A percentile compares a stretch with the other conserved stretches of the same genome.
Evolutionary conservation across 2,797 vertebrate species (phyloP).

Genomic region (Mus spretus): DNA sequence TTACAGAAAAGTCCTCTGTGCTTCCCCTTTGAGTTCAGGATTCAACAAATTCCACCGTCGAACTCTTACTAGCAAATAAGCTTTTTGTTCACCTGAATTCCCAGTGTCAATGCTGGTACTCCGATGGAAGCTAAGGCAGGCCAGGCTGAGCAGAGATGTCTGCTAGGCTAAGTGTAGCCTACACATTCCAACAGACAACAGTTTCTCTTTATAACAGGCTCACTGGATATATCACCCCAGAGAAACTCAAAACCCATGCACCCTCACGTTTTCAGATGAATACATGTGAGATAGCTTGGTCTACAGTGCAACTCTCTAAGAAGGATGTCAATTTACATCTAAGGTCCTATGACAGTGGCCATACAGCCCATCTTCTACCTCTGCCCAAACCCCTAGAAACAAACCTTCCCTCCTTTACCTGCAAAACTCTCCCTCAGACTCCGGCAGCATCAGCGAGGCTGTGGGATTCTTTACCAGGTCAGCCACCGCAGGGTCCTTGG

Average conservation of each 20-base stretch:
- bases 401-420: constrained; percentile 87
- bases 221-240: neutral
- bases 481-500: constrained; percentile 91
- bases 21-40: neutral
- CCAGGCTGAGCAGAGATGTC: neutral
- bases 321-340: neutral
- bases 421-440: constrained; percentile 93
- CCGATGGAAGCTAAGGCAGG: neutral
- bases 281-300: neutral
- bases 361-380: fast-evolving
- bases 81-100: neutral
- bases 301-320: neutral
- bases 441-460: constrained; percentile 93
- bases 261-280: constrained; percentile 26
- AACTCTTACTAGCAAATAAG: neutral
- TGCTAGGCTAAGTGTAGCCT: neutral
- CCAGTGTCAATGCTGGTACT: neutral
- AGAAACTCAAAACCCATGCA: neutral
- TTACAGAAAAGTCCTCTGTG: neutral
- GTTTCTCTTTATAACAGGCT: neutral
- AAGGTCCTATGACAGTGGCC: neutral
- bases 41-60: neutral
- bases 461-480: constrained; percentile 92
- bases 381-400: neutral
- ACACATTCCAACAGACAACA: neutral